Evolutionary conservation across 2,888 invertebrate genomes (phyloP).

Genomic region (Ypsolopha scabrella): DNA sequence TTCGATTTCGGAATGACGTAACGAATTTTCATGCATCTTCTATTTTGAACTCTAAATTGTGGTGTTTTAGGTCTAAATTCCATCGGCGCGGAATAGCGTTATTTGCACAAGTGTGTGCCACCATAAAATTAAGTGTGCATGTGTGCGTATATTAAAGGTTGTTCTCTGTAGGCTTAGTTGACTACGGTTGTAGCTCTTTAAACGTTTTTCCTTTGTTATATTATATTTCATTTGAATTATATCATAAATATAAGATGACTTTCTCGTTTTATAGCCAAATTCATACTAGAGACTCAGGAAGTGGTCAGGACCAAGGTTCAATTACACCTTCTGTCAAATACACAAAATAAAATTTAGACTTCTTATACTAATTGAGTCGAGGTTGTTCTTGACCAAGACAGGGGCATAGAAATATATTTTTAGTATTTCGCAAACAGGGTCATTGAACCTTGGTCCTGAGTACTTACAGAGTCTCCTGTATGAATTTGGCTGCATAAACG

Average conservation of each 20-base stretch:
- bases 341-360: too few relatives aligned
- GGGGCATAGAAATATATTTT: too few relatives aligned
- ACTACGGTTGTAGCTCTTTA: slow-evolving; percentile 32
- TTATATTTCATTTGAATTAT: background rate
- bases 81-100: background rate
- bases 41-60: slow-evolving; percentile 13
- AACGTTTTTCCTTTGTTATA: background rate
- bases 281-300: too few relatives aligned
- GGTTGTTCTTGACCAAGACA: too few relatives aligned
- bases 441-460: too few relatives aligned
- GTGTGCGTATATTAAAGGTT: slow-evolving; percentile 55
- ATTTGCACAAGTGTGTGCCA: slow-evolving; percentile 18
- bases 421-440: too few relatives aligned
- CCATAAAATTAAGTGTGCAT: slow-evolving; percentile 40
- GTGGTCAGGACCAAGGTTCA: too few relatives aligned
- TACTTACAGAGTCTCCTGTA: too few relatives aligned
- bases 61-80: slow-evolving; percentile 11
- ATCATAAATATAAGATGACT: slow-evolving; percentile 8
- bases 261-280: too few relatives aligned
- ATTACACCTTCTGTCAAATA: too few relatives aligned
- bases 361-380: too few relatives aligned
- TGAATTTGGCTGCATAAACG: too few relatives aligned
- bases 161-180: slow-evolving; percentile 21
- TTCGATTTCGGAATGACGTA: background rate
- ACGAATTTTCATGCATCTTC: background rate